phyloP scores from a whole-genome alignment of 2,113 vertebrate species.

The Pelobates fuscus region DNA sequence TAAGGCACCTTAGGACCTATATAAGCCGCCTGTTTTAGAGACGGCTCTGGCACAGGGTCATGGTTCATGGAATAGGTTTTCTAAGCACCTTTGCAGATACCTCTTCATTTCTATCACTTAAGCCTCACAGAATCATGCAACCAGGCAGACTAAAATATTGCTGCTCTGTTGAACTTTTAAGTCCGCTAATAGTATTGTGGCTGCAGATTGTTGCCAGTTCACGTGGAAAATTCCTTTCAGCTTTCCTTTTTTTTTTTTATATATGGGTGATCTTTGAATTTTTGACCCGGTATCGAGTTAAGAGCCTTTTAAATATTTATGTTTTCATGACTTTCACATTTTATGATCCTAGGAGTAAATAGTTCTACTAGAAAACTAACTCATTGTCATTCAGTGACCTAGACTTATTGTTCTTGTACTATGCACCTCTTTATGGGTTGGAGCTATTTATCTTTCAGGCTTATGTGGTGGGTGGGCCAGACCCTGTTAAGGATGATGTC shows the following conservation, averaged over 20 bases:
- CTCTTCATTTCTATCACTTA: too few relatives aligned
- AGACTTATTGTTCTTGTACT: slow-evolving; percentile 15
- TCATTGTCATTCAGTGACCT: slow-evolving; percentile 12
- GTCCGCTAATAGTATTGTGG: neutral
- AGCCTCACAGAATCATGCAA: neutral
- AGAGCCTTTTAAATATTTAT: slow-evolving; percentile 18
- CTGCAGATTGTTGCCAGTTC: neutral
- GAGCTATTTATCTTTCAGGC: slow-evolving; percentile 1
- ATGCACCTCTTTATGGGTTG: neutral
- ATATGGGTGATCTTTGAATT: slow-evolving; percentile 17
- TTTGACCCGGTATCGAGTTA: slow-evolving; percentile 20
- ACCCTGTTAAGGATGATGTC: slow-evolving; percentile 12
- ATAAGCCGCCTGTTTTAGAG: too few relatives aligned
- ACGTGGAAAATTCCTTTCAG: slow-evolving; percentile 4
- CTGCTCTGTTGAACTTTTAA: slow-evolving; percentile 12
- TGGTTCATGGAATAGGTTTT: too few relatives aligned
- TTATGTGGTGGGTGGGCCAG: slow-evolving; percentile 6
- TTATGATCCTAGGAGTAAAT: neutral
- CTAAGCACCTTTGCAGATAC: too few relatives aligned
- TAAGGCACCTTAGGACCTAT: too few relatives aligned
- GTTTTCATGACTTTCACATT: slow-evolving; percentile 1
- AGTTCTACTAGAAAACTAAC: neutral
- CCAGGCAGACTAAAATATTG: slow-evolving; percentile 17
- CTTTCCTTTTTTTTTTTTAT: neutral
- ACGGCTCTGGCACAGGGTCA: too few relatives aligned